Evolutionary conservation across 1,140 invertebrate species (phyloP), one percentile per base, ranked within the genome.

Genomic region (Augochlora pura): DNA sequence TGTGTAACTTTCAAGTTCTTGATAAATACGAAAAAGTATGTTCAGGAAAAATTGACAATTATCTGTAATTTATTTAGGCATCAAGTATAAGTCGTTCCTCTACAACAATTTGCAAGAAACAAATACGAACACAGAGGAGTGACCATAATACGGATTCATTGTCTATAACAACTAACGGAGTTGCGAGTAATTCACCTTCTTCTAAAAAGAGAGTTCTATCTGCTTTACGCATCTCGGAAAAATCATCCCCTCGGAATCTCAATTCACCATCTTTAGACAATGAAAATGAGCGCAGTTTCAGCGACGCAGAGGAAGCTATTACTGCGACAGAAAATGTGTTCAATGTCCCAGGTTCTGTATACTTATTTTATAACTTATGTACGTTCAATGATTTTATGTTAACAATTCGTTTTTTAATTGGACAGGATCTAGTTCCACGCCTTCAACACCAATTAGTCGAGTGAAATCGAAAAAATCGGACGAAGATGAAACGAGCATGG

Each of bases 221-320:
- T 77, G 66, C 73, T 72, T 70, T 88, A 70, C 86, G 87, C 84
- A 86, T 87, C 65, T 85, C 87, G 49, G 89, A 88, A 82, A 90
- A 88, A 70, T 87, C 88, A 25, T 88, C 88, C 76, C 86, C 86
- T 78, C 88, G 85, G 57, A 87, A 82, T 87, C 70, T 87, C 42
- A 82, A 88, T 82, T 84, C 84, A 49, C 88, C 87, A 78, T 86
- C 88, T 12, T 86, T 90, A 75, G 90, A 92, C 86, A 85, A 91
- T 88, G 90, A 92, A 88, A 88, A 91, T 82, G 91, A 91, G 81
- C 87, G 89, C 39, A 91, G 88, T 65, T 91, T 90, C 79, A 93
- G 91, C 63, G 91, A 93, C 89, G 91, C 91, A 27, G 92, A 93
- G 76, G 91, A 93, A 90, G 90, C 92, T 75, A 90, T 92, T 76